phyloP scores from a whole-genome alignment of 2,888 invertebrate species.

The Anodontia alba region DNA sequence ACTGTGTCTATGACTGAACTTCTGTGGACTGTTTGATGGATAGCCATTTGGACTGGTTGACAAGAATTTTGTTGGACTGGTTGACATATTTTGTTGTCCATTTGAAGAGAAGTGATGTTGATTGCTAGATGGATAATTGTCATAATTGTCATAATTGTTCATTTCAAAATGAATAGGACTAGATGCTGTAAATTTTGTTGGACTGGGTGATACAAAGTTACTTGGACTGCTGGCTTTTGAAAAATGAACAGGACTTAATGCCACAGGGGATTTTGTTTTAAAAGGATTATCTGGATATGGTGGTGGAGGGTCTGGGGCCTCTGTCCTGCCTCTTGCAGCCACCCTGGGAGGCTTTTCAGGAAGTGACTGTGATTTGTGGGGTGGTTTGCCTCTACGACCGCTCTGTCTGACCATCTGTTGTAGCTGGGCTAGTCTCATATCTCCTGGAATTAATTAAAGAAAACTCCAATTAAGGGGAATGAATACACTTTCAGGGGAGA shows the following conservation, averaged over 20 bases:
- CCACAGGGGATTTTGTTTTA: constrained; percentile 50
- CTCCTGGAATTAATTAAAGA: constrained; percentile 48
- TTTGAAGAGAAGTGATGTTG: constrained; percentile 25
- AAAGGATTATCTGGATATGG: constrained; percentile 52
- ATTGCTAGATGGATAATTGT: constrained; percentile 26
- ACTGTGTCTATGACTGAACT: constrained; percentile 35
- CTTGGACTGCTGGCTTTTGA: constrained; percentile 48
- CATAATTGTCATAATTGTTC: constrained; percentile 10
- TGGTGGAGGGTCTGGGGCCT: constrained; percentile 55
- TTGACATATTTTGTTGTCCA: not conserved
- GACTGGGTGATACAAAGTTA: constrained; percentile 52
- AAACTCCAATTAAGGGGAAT: too few species aligned
- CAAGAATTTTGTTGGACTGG: constrained; percentile 36
- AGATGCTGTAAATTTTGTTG: constrained; percentile 35
- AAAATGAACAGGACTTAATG: constrained; percentile 29
- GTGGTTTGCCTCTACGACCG: constrained; percentile 51
- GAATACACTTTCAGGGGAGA: too few species aligned
- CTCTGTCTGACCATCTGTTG: constrained; percentile 55
- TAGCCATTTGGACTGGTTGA: constrained; percentile 13
- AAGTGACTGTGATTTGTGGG: constrained; percentile 37
- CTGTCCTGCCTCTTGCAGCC: constrained; percentile 37
- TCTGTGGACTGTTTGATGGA: not conserved
- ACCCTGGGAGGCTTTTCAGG: constrained; percentile 48
- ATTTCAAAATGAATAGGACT: constrained; percentile 16
- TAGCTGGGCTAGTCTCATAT: constrained; percentile 45